Base-by-base conservation (phyloP, 2,113 vertebrate species). In the Cyprinodon brontotheroides region DNA sequence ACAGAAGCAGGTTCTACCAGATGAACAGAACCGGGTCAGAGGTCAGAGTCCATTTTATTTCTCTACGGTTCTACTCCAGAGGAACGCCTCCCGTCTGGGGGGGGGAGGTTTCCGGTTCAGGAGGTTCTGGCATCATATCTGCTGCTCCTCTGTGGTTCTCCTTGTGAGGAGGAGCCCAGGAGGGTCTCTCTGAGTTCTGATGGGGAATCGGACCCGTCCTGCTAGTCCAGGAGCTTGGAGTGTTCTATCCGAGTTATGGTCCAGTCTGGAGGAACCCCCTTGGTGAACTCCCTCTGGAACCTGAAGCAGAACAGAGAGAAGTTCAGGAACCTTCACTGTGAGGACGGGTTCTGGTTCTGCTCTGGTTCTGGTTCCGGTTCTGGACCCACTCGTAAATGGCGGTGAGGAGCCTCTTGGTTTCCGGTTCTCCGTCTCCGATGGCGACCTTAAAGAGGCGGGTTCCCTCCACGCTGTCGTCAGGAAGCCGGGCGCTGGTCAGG, bases 241-340 rank as follows among this genome's bases (percentile, higher is more conserved):
- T 99, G 96, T 79, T 98, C 96, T 90, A 99, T 96, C 81, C 95
- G 91, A 22, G 96, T 95, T 83, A 99, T 97, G 80, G 91, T 98
- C 97, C 98, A 99, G 84, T 96, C 95, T 37, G 98, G 95, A 75
- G 95, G 89, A 69, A 96, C 97, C 75, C 96, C 97, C 91, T 97
- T 91, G 40, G 97, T 98, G 88, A 98, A 98, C 87, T 99, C 98
- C 80, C 97, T 97, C 38, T 95, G 96, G 87, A 99, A 99, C 82
- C 98, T 99, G 87, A 7, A 68, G 62, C 59, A 14, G 15, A 45
- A 65, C 53, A 14, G 11, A 40, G 17, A 22, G 5, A 61, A 29
- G 29, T 29, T 29, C 29, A 29, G 29, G 53, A 38, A 65, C 17
- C 50, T 20, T 57, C n/a, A 0, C 17, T 69, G 73, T 22, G 41